Percentiles rank a stretch among this genome's conserved stretches.
phyloP scores from a whole-genome alignment of 2,113 vertebrate genomes.

The Petroica traversi region DNA sequence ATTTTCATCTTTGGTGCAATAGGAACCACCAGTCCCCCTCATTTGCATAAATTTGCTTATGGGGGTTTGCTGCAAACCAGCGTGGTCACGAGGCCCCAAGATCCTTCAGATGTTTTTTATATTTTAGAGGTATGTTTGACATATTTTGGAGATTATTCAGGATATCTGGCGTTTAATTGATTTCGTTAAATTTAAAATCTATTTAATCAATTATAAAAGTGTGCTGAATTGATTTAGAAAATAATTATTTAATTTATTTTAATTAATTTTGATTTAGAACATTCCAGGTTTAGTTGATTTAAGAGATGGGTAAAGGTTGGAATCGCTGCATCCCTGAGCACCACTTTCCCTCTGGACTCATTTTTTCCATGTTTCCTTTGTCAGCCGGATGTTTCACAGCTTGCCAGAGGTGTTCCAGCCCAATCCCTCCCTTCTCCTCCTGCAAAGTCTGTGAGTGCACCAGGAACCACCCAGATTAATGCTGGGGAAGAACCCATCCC shows the following conservation, averaged over 20 bases:
- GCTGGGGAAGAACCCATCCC: background rate
- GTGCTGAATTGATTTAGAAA: background rate
- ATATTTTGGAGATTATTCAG: background rate
- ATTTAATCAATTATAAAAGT: background rate
- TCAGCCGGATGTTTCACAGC: fast-evolving
- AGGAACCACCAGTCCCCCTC: background rate
- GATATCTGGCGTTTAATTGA: background rate
- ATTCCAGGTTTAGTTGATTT: background rate
- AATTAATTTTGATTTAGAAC: background rate
- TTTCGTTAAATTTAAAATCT: background rate
- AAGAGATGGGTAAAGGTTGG: background rate
- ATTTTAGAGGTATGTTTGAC: background rate
- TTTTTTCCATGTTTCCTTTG: background rate
- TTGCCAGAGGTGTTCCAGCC: background rate
- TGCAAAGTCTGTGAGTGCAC: background rate
- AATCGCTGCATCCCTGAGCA: fast-evolving
- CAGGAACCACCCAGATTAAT: background rate
- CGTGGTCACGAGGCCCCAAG: fast-evolving
- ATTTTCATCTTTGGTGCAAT: fast-evolving
- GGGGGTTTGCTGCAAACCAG: background rate
- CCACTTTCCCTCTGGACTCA: fast-evolving
- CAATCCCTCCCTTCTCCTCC: background rate
- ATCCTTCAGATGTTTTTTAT: background rate
- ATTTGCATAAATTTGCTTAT: background rate
- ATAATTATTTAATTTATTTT: background rate